Percentiles rank a stretch among this genome's conserved stretches.
Conservation (phyloP, 2,113 vertebrate genomes). For the Onychorhynchus coronatus region DNA sequence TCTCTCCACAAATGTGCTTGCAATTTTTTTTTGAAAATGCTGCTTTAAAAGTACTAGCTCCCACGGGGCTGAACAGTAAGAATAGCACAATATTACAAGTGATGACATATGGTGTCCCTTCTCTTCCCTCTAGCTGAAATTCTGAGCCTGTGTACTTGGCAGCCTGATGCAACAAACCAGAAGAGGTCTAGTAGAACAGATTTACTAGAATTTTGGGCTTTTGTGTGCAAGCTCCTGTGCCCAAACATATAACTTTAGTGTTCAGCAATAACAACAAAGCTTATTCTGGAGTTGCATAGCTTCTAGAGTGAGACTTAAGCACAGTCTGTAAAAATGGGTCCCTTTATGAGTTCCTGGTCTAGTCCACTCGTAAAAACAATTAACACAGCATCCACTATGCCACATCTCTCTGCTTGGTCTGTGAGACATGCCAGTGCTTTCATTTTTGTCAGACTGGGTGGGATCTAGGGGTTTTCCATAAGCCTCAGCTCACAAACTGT, state of each 20-base stretch:
- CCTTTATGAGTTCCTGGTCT: background rate
- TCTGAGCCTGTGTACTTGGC: background rate
- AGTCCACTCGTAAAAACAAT: background rate
- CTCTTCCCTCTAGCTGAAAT: background rate
- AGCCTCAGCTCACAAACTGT: background rate
- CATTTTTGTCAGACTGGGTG: background rate
- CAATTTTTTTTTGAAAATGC: background rate
- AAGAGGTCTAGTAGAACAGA: background rate
- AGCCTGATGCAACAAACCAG: background rate
- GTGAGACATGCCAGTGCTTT: background rate
- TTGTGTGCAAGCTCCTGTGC: background rate
- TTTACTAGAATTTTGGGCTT: background rate
- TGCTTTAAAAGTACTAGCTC: background rate
- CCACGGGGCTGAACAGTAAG: background rate
- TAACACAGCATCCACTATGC: background rate
- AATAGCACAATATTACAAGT: background rate
- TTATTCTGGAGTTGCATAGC: background rate
- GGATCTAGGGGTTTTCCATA: background rate
- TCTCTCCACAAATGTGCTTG: background rate
- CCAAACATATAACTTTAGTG: background rate
- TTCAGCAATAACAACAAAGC: background rate
- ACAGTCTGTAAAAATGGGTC: background rate
- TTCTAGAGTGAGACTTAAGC: background rate
- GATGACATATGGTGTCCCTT: slow-evolving; percentile 20
- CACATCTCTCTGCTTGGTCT: background rate